Evolutionary conservation across 2,888 invertebrate genomes (phyloP).

Genomic region (Deroplatys truncata): DNA sequence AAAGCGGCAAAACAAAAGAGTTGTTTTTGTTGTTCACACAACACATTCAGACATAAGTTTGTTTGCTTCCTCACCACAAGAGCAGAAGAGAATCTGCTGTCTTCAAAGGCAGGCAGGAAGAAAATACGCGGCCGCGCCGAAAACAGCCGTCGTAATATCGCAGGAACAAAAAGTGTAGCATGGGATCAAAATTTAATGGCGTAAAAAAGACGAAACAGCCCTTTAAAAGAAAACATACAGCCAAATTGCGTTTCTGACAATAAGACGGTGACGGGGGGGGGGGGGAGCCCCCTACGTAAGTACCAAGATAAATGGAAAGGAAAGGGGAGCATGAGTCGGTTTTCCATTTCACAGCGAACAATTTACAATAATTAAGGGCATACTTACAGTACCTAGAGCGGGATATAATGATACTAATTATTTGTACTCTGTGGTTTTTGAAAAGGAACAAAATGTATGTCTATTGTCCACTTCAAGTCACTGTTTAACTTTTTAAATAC

Average conservation of each 20-base stretch:
- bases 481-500: conserved; percentile 16
- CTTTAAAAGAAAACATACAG: conserved; percentile 1
- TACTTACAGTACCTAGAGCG: background rate
- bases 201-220: background rate
- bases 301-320: background rate
- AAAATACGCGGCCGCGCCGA: background rate
- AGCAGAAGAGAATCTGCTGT: background rate
- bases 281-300: background rate
- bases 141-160: background rate
- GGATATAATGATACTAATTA: background rate
- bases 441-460: background rate
- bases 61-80: background rate
- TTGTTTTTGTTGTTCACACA: no score
- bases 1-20: no score
- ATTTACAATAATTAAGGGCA: conserved; percentile 12
- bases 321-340: background rate
- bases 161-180: background rate
- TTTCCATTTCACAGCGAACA: background rate
- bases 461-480: conserved; percentile 8
- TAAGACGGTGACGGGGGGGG: background rate
- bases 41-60: no score
- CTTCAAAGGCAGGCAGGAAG: background rate
- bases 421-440: background rate
- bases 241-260: conserved; percentile 17
- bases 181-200: background rate